Base-by-base conservation (phyloP, 2,797 vertebrate genomes). In the Sparus aurata region DNA sequence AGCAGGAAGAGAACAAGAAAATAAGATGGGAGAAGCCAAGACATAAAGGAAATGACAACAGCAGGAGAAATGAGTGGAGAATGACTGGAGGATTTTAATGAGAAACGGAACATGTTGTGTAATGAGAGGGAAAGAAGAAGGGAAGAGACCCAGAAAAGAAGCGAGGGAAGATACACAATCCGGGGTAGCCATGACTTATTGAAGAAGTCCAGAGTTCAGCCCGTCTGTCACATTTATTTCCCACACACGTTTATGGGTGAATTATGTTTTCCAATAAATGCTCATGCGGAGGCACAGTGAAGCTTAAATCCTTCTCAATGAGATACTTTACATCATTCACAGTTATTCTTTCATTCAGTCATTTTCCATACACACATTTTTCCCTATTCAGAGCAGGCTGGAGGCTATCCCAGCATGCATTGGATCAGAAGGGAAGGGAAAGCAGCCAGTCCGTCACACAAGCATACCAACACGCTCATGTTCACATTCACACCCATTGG, bases 271-370 rank as follows among this genome's bases (percentile, higher is more conserved):
- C 70, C 63, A 73, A 75, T 83, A 88, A 83, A 79, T 65, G 66
- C 45, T 38, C 46, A 22, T 68, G 55, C 25, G 2, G 66, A 80
- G 71, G 57, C 76, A 76, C 27, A 11, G 41, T 43, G 58, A 59
- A 1, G 12, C 50, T 64, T 79, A 76, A 87, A 86, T 89, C 61
- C 63, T 41, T 80, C 38, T 85, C 69, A 86, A 53, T 78, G 17
- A 82, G 52, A 80, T 80, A 82, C 89, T 79, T 85, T 38, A 86
- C 59, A 86, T 87, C 71, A 79, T 85, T 89, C 58, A 82, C 43
- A 60, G 70, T 85, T 75, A 78, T 85, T 86, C 47, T 53, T 63
- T 74, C 23, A 61, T 80, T 86, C 69, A 74, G 8, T 85, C 52
- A 83, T 77, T 86, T 83, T 86, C 27, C 50, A 79, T 53, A 49